A percentile compares a stretch with the other conserved stretches of the same genome.
These are phyloP conservation scores for Cavia porcellus DNA, from an alignment of 2,113 vertebrate genomes.

Conservation along the genomic window DNA sequence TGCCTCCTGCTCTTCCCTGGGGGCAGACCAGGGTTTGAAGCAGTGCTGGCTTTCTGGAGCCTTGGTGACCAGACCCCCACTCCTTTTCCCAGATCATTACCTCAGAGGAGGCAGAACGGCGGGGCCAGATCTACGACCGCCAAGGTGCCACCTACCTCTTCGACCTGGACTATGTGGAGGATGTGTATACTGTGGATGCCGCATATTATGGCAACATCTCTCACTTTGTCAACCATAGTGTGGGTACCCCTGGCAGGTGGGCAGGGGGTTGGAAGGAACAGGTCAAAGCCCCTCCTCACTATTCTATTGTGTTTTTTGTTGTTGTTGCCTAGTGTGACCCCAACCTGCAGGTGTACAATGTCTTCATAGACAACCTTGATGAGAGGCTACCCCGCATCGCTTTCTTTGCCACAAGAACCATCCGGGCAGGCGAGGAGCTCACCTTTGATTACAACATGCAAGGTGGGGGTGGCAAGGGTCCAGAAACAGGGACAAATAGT, in stretches of 20 bases:
- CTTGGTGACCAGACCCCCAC: not conserved
- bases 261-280: not conserved
- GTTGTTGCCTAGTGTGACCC: constrained; percentile 91
- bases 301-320: constrained; percentile 58
- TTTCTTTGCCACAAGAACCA: constrained; percentile 92
- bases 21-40: not conserved
- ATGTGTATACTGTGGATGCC: constrained; percentile 96
- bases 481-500: constrained; percentile 7
- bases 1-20: not conserved
- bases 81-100: constrained; percentile 92
- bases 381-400: constrained; percentile 94
- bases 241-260: constrained; percentile 85
- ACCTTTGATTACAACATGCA: constrained; percentile 99
- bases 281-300: constrained; percentile 33
- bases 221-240: constrained; percentile 97
- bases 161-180: constrained; percentile 92
- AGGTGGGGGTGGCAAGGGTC: constrained; percentile 85
- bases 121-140: constrained; percentile 94
- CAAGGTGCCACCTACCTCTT: constrained; percentile 95
- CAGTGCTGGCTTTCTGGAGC: constrained; percentile 15
- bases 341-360: constrained; percentile 97
- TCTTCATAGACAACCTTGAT: constrained; percentile 96
- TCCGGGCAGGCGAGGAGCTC: constrained; percentile 94
- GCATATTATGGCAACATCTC: constrained; percentile 95
- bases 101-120: constrained; percentile 94